Percentiles rank a stretch among this genome's conserved stretches.
Evolutionary conservation across 2,888 invertebrate genomes (phyloP).

Genomic region (Adelognathus sp.): DNA sequence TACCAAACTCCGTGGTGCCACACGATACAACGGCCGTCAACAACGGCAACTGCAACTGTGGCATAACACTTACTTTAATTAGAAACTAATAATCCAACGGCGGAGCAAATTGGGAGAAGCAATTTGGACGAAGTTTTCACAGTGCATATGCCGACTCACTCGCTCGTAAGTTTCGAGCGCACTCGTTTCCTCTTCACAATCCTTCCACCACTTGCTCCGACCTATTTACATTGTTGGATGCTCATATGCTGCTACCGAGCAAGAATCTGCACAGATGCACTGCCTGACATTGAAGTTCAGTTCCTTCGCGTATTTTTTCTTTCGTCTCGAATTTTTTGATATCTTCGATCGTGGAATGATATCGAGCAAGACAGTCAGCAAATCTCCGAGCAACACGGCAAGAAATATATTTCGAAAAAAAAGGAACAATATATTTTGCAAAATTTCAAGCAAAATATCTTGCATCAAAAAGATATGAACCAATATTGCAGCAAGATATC

Average conservation of each 20-base stretch:
- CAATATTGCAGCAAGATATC: too few relatives aligned
- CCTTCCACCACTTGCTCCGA: not conserved
- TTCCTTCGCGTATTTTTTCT: too few relatives aligned
- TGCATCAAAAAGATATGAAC: too few relatives aligned
- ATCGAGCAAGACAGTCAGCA: too few relatives aligned
- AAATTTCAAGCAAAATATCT: too few relatives aligned
- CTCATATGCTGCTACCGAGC: not conserved
- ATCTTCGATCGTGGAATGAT: too few relatives aligned
- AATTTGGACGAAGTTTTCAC: constrained; percentile 32
- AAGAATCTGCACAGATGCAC: not conserved
- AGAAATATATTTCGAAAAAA: too few relatives aligned
- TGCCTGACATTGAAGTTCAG: not conserved
- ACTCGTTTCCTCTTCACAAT: not conserved
- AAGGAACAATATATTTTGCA: too few relatives aligned
- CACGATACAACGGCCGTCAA: not conserved
- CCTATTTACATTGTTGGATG: not conserved
- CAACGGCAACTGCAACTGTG: constrained; percentile 31
- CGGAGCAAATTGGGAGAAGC: constrained; percentile 27
- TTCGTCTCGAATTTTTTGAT: too few relatives aligned
- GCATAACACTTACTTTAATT: constrained; percentile 54
- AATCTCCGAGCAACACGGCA: too few relatives aligned
- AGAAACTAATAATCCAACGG: constrained; percentile 58
- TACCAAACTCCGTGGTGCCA: constrained; percentile 8
- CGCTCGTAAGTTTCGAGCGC: not conserved
- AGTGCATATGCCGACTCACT: not conserved